Evolutionary conservation across 2,113 vertebrate genomes (phyloP), one percentile per base, ranked within the genome.

Genomic region (Dicaeum eximium): DNA sequence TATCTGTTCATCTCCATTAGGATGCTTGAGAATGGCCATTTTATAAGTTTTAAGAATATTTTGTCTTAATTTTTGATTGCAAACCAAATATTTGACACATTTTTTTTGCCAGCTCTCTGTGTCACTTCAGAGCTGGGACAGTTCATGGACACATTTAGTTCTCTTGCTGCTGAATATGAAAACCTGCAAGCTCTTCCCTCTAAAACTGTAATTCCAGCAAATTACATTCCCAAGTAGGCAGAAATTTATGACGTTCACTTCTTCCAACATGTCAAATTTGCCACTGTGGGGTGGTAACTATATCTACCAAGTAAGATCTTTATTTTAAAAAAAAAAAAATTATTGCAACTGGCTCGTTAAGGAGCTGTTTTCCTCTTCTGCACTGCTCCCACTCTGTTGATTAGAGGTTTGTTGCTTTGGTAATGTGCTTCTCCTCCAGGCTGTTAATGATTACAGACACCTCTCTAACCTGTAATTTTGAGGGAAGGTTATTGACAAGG

Each of bases 381-480:
- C 35, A 6, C 50, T 14, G 78, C 35, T 93, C 70, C 57, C 40
- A 42, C 53, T 90, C 70, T 57, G 73, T 66, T 97, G 91, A 94
- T 94, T 85, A 96, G 71, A 85, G 70, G 73, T 91, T 96, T 85
- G 91, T 80, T 94, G 74, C 78, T 95, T 72, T 83, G 74, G 78
- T 70, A 73, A 85, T 90, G 66, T 6, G 2, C 64, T 88, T 74
- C 81, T 94, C 81, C 90, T 91, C 58, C 75, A 94, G 85, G 81
- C 87, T 54, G 75, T 93, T 96, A 94, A 92, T 96, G 90, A 97
- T 93, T 92, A 91, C 54, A 94, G 93, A 85, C 81, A 93, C 44
- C 74, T 82, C 64, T 93, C 66, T 62, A 96, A 86, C 81, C 80
- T 94, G 38, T 69, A 51, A 73, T 95, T 95, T 60, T 62, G 67